Percentiles rank a stretch among this genome's conserved stretches.
These are phyloP conservation scores for Watersipora subatra DNA, from an alignment of 1,140 invertebrate species.

Conservation along the genomic window DNA sequence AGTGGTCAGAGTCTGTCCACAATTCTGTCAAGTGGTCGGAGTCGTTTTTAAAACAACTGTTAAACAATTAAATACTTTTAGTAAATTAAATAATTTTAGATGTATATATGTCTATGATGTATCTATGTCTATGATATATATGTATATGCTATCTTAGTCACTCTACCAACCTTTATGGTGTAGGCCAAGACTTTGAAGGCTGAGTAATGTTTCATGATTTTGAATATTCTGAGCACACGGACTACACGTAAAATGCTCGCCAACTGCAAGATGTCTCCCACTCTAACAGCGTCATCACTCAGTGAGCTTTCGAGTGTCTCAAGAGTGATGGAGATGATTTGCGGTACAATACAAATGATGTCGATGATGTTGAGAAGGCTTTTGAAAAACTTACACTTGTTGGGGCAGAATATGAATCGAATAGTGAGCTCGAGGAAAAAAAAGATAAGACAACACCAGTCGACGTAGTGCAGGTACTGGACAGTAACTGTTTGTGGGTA, in stretches of 20 bases:
- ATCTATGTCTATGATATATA: no score
- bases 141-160: no score
- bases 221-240: slow-evolving; percentile 32
- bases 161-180: slow-evolving; percentile 27
- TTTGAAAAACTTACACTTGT: slow-evolving; percentile 22
- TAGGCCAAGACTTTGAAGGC: slow-evolving; percentile 39
- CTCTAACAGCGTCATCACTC: background rate
- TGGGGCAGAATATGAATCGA: slow-evolving; percentile 19
- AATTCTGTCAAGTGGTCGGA: no score
- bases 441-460: slow-evolving; percentile 29
- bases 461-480: slow-evolving; percentile 23
- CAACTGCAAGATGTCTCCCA: slow-evolving; percentile 13
- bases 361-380: slow-evolving; percentile 31
- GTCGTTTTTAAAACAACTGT: background rate
- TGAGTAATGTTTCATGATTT: slow-evolving; percentile 38
- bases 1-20: no score
- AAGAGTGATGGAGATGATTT: slow-evolving; percentile 28
- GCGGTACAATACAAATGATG: slow-evolving; percentile 31
- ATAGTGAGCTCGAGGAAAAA: slow-evolving; percentile 26
- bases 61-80: background rate
- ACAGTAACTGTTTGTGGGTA: background rate
- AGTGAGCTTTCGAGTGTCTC: slow-evolving; percentile 16
- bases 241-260: slow-evolving; percentile 24
- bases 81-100: background rate
- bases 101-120: no score